Percentiles rank a stretch among this genome's conserved stretches.
Conservation (phyloP, 2,888 invertebrate genomes). For the Onchidella celtica region DNA sequence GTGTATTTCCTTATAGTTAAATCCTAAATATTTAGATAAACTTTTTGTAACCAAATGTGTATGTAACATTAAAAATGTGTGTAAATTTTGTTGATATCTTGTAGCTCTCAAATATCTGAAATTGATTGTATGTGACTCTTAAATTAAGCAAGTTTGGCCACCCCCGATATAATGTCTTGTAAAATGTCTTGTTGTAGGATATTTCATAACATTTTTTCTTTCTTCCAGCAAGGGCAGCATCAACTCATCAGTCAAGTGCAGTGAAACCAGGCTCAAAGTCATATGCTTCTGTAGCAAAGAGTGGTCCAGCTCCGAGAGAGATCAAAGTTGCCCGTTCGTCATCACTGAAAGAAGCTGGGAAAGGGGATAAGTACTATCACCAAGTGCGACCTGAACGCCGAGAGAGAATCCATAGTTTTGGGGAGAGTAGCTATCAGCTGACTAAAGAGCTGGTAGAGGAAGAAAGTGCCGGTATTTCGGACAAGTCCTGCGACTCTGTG, state of each 20-base stretch:
- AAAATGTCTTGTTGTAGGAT: too few species aligned
- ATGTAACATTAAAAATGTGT: too few species aligned
- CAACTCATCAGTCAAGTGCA: conserved; percentile 39
- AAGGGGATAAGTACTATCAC: neutral
- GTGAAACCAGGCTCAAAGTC: conserved; percentile 14
- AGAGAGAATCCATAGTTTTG: conserved; percentile 22
- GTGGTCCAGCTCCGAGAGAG: neutral
- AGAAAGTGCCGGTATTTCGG: too few species aligned
- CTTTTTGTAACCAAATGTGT: too few species aligned
- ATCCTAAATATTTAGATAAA: too few species aligned
- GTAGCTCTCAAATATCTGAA: too few species aligned
- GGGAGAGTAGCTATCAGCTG: conserved; percentile 9
- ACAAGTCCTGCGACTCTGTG: neutral
- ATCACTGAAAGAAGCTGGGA: conserved; percentile 16
- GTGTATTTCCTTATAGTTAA: too few species aligned
- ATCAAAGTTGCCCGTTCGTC: conserved; percentile 29
- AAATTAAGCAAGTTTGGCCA: too few species aligned
- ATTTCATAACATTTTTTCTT: too few species aligned
- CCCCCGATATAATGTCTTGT: too few species aligned
- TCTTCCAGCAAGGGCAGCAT: neutral
- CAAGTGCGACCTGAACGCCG: neutral
- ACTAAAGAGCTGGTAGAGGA: neutral
- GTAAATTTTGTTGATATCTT: too few species aligned
- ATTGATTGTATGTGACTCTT: too few species aligned
- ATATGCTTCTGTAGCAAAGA: conserved; percentile 33